Evolutionary conservation across 2,113 vertebrate species (phyloP).

Genomic region (Anolis carolinensis): DNA sequence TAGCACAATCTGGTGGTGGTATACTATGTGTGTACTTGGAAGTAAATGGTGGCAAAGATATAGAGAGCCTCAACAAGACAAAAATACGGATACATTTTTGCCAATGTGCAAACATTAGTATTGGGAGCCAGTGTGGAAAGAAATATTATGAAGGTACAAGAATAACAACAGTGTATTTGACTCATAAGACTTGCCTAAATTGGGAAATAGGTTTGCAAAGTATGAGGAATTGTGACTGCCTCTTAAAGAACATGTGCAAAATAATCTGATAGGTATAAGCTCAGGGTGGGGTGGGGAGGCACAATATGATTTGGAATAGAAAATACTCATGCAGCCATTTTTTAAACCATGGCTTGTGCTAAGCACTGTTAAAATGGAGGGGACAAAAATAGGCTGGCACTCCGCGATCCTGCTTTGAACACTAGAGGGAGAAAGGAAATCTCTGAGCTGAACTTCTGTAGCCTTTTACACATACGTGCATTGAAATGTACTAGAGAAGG

Average conservation of each 20-base stretch:
- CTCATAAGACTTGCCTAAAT: background rate
- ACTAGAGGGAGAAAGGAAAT: background rate
- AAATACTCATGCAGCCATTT: constrained; percentile 8
- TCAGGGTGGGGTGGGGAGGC: background rate
- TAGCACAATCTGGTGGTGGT: background rate
- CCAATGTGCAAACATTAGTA: too few relatives aligned
- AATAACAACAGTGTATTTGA: background rate
- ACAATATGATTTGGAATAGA: background rate
- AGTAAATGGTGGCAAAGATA: background rate
- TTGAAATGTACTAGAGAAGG: background rate
- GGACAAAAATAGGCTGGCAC: background rate
- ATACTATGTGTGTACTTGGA: background rate
- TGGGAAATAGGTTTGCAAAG: background rate
- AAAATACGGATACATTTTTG: background rate
- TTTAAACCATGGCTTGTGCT: background rate
- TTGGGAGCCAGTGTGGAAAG: background rate
- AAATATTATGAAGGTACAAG: background rate
- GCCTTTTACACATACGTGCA: background rate
- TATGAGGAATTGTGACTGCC: background rate
- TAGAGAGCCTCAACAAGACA: background rate
- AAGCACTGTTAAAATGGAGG: constrained; percentile 2
- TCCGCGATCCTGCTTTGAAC: background rate
- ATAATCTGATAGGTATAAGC: background rate
- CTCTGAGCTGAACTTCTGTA: background rate
- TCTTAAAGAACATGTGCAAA: background rate